Evolutionary conservation across 2,113 vertebrate species (phyloP).

Genomic region (Entelurus aequoreus): DNA sequence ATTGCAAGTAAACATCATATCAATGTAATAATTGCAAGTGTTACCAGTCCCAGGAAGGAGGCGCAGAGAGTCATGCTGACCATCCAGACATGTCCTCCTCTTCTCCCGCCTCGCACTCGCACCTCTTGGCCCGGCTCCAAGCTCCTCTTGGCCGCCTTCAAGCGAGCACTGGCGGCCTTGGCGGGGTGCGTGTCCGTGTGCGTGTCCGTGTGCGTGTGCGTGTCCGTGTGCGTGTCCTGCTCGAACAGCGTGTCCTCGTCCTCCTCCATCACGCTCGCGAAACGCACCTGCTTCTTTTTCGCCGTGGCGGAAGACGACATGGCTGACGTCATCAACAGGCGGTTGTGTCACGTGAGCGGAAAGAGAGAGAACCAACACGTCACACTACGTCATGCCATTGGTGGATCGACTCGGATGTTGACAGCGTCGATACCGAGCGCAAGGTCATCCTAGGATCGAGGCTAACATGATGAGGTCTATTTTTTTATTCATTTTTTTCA

Average conservation of each 20-base stretch:
- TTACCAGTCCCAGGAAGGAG: slow-evolving; percentile 87
- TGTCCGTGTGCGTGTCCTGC: slow-evolving; percentile 30
- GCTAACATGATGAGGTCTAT: too few species aligned
- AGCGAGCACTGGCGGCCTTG: too few species aligned
- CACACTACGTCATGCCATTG: too few species aligned
- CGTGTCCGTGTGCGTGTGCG: too few species aligned
- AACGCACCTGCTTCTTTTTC: slow-evolving; percentile 78
- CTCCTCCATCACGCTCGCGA: slow-evolving; percentile 61
- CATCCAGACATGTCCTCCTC: slow-evolving; percentile 48
- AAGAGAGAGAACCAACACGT: too few species aligned
- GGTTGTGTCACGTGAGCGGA: too few species aligned
- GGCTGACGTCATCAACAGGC: neutral
- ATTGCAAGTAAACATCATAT: too few species aligned
- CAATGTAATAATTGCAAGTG: too few species aligned
- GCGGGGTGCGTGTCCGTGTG: slow-evolving; percentile 10
- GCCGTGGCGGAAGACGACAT: slow-evolving; percentile 42
- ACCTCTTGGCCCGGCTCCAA: slow-evolving; percentile 13
- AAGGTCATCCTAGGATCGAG: too few species aligned
- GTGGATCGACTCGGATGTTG: too few species aligned
- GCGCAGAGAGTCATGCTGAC: slow-evolving; percentile 73
- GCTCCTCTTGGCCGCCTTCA: slow-evolving; percentile 38
- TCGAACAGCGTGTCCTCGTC: slow-evolving; percentile 72
- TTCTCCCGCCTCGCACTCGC: slow-evolving; percentile 3
- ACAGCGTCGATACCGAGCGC: too few species aligned
- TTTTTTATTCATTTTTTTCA: too few species aligned